These are phyloP conservation scores for Tetrapedia diversipes DNA, from an alignment of 2,888 invertebrate genomes.

Conservation along the genomic window DNA sequence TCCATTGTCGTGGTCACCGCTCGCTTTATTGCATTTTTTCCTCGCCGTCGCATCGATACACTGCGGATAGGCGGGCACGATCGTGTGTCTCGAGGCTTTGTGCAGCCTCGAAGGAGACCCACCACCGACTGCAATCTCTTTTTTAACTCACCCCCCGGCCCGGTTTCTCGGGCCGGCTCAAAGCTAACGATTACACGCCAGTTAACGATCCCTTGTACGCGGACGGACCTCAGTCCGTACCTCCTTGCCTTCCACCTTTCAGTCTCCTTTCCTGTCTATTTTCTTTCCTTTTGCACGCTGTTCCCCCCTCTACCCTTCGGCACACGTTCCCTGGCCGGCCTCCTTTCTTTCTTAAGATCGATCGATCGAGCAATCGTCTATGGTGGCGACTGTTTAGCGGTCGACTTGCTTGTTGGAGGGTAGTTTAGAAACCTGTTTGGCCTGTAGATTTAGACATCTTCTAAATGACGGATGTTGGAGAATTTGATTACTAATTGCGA, in stretches of 20 bases:
- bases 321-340: constrained; percentile 7
- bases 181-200: constrained; percentile 79
- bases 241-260: constrained; percentile 35
- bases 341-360: constrained; percentile 30
- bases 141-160: constrained; percentile 48
- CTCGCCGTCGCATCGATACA: constrained; percentile 34
- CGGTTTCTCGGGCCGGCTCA: constrained; percentile 66
- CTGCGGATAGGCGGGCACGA: constrained; percentile 30
- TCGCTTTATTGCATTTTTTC: constrained; percentile 53
- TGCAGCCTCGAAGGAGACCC: constrained; percentile 32
- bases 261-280: constrained; percentile 43
- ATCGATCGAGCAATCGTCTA: constrained; percentile 40
- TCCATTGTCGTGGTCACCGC: constrained; percentile 34
- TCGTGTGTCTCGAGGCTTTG: constrained; percentile 44
- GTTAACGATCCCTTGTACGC: constrained; percentile 74
- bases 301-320: constrained; percentile 15
- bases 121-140: constrained; percentile 42
- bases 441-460: neutral
- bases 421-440: neutral
- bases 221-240: constrained; percentile 48
- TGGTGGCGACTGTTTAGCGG: constrained; percentile 44
- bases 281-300: constrained; percentile 31
- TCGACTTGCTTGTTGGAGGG: constrained; percentile 4
- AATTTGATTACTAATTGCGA: no score
- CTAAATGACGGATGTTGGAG: neutral